Evolutionary conservation across 2,797 vertebrate genomes (phyloP).

Genomic region (Sebastes taczanowskii): DNA sequence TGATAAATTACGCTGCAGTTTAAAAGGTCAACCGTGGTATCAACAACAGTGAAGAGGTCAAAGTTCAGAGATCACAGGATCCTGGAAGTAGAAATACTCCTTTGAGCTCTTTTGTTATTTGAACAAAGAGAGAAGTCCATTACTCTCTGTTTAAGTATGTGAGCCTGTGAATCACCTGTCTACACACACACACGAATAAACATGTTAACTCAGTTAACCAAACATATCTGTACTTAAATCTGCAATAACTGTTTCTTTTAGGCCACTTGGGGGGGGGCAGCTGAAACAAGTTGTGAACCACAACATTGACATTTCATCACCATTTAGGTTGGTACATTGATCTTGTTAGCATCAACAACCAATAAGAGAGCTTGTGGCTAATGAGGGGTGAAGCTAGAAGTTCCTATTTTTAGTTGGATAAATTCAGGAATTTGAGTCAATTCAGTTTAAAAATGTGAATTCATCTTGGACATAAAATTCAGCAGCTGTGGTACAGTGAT

Average conservation of each 20-base stretch:
- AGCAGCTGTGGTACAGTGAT: not conserved
- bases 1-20: not conserved
- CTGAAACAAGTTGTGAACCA: not conserved
- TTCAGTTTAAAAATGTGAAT: not conserved
- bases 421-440: too few species aligned
- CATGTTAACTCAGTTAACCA: not conserved
- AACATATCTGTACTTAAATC: not conserved
- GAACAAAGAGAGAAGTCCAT: slow-evolving; percentile 7
- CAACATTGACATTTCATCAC: not conserved
- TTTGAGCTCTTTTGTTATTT: not conserved
- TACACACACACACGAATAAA: not conserved
- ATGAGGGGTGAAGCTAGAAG: too few species aligned
- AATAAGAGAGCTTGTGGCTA: too few species aligned
- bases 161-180: not conserved
- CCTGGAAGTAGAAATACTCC: not conserved
- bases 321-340: not conserved
- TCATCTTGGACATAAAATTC: not conserved
- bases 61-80: not conserved
- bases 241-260: not conserved
- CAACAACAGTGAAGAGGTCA: not conserved
- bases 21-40: slow-evolving; percentile 2
- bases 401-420: too few species aligned
- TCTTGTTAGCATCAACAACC: not conserved
- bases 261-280: not conserved
- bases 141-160: not conserved